These are phyloP conservation scores for Tympanuchus pallidicinctus DNA, from an alignment of 2,113 vertebrate species.

Conservation along the genomic window DNA sequence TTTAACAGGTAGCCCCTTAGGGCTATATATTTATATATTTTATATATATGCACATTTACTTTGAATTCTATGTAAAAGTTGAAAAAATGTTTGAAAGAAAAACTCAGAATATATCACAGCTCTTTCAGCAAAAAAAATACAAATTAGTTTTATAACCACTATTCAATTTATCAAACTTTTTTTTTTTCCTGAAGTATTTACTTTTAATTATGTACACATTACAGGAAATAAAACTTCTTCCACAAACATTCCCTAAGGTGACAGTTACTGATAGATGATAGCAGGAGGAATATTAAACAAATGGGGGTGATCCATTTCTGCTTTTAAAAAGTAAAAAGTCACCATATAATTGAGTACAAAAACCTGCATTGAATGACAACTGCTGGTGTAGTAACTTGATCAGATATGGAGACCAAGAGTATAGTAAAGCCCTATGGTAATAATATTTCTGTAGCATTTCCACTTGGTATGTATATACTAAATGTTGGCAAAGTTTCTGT, in stretches of 20 bases:
- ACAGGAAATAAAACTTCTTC: constrained; percentile 76
- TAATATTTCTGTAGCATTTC: constrained; percentile 73
- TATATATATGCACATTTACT: constrained; percentile 76
- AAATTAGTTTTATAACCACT: constrained; percentile 77
- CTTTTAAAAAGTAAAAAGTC: constrained; percentile 83
- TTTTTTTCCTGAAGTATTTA: constrained; percentile 72
- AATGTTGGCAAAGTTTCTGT: constrained; percentile 76
- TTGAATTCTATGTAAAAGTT: constrained; percentile 71
- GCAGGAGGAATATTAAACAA: constrained; percentile 75
- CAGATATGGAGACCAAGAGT: constrained; percentile 83
- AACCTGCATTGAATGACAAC: constrained; percentile 84
- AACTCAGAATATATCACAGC: constrained; percentile 76
- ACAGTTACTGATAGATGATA: constrained; percentile 74
- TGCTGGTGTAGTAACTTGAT: constrained; percentile 86
- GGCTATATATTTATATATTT: constrained; percentile 72
- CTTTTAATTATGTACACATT: constrained; percentile 78
- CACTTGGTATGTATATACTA: constrained; percentile 69
- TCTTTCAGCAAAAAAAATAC: constrained; percentile 76
- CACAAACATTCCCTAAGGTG: constrained; percentile 79
- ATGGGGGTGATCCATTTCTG: constrained; percentile 70
- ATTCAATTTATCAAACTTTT: constrained; percentile 77
- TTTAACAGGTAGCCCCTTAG: constrained; percentile 59
- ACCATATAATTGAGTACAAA: constrained; percentile 85
- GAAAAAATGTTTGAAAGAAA: constrained; percentile 73
- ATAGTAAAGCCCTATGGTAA: constrained; percentile 80